Evolutionary conservation across 2,888 invertebrate species (phyloP).

Genomic region (Pyrocoelia pectoralis): DNA sequence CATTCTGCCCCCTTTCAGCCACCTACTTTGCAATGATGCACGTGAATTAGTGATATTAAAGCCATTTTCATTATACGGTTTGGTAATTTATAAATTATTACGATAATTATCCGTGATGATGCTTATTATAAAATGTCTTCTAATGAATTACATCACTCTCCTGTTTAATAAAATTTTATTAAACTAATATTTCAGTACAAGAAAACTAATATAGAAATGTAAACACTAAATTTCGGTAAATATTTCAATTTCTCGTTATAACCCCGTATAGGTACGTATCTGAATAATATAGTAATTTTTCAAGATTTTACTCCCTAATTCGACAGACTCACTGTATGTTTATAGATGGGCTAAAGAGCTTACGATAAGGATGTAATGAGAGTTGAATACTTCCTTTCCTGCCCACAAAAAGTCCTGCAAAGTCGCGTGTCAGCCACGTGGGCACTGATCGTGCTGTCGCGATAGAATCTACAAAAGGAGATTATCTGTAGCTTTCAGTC

Average conservation of each 20-base stretch:
- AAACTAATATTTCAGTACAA: too few species aligned
- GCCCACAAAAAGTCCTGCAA: constrained; percentile 44
- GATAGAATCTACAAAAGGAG: constrained; percentile 47
- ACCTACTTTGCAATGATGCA: constrained; percentile 36
- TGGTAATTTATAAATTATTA: constrained; percentile 21
- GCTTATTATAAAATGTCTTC: background rate
- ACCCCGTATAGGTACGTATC: background rate
- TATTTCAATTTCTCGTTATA: background rate
- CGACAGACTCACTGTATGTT: constrained; percentile 51
- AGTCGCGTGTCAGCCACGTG: constrained; percentile 47
- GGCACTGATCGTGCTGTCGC: constrained; percentile 43
- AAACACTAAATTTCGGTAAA: too few species aligned
- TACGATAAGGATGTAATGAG: constrained; percentile 56
- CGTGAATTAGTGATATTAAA: constrained; percentile 41
- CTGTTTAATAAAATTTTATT: background rate
- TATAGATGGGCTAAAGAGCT: constrained; percentile 57
- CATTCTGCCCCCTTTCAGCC: constrained; percentile 40
- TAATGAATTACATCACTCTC: constrained; percentile 1
- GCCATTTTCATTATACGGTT: constrained; percentile 30
- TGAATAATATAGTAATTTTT: constrained; percentile 49
- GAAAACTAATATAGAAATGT: too few species aligned
- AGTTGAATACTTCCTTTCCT: constrained; percentile 49
- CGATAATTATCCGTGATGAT: constrained; percentile 9
- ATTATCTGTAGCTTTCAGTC: constrained; percentile 35
- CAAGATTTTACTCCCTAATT: constrained; percentile 47